Evolutionary conservation across 2,888 invertebrate genomes (phyloP), one percentile per base, ranked within the genome.

Genomic region (Ennomos fuscantarius): DNA sequence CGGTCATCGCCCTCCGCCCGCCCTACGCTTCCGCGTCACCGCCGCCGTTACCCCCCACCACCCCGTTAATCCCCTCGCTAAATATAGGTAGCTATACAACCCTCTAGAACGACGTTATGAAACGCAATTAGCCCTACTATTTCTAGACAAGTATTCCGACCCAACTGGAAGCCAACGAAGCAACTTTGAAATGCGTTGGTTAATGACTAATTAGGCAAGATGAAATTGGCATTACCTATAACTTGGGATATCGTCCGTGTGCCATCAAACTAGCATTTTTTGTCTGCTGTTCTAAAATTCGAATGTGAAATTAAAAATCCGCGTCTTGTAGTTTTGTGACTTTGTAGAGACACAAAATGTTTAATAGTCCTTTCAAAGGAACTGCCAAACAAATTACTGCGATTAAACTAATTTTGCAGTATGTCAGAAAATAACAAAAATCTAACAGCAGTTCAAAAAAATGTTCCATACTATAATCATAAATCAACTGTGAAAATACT

Each of bases 1-100:
- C 92, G 92, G 92, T 92, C 92, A 91, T 80, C 92, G 92, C 89
- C 92, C 92, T 91, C 86, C 89, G 87, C 89, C 91, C 91, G 90
- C 91, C 90, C 89, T 89, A 86, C 84, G 87, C 83, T 90, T 90
- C 90, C 91, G 89, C 87, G 89, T 89, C 87, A 80, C 77, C 79
- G 79, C 71, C 76, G 67, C 73, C 74, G 66, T 56, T 55, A 58
- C 64, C 60, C 62, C 63, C 55, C 64, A 36, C 56, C 65, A 63
- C 70, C 66, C 66, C 64, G 54, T 61, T 48, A 60, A 58, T 69
- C 72, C 74, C 70, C 76, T 66, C 74, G 69, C 87, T 88, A 89
- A 88, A 91, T 89, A 89, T 90, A 84, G 76, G 70, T 73, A 74
- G 76, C 80, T 78, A 77, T 78, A 67, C 80, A 79, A 82, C 87